Conservation (phyloP, 2,797 vertebrate species). For the Emys orbicularis region DNA sequence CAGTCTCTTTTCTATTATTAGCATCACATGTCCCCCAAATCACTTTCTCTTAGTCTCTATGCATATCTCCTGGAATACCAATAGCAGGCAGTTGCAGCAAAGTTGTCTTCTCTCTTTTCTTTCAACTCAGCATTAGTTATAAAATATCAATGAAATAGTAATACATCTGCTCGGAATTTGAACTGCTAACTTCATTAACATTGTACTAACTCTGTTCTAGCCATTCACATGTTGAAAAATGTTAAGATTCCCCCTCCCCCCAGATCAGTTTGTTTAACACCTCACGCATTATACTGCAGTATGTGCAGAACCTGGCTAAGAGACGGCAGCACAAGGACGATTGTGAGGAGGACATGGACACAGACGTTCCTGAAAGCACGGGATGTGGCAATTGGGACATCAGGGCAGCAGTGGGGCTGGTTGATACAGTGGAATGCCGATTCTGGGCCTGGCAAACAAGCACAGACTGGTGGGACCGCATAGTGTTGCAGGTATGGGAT, state of each 20-base stretch:
- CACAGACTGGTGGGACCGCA: too few species aligned
- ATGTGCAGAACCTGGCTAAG: too few species aligned
- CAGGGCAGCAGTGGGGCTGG: too few species aligned
- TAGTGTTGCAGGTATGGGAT: too few species aligned
- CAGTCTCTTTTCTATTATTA: background rate
- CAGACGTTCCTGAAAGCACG: too few species aligned
- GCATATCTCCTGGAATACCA: background rate
- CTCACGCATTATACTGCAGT: too few species aligned
- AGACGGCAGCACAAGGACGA: too few species aligned
- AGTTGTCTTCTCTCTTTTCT: background rate
- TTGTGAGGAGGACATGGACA: too few species aligned
- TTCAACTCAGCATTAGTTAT: background rate
- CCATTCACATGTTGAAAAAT: background rate
- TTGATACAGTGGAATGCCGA: too few species aligned
- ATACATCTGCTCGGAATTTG: background rate
- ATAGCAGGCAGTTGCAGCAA: background rate
- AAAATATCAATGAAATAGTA: background rate
- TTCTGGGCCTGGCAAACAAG: too few species aligned
- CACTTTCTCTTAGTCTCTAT: background rate
- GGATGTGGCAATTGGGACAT: too few species aligned
- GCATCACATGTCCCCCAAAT: background rate
- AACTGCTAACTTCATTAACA: background rate
- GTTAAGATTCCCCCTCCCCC: background rate
- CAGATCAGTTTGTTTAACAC: background rate
- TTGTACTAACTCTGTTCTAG: background rate